Evolutionary conservation across 35 echinoderm and acorn worm genomes (phyloP).

Genomic region (Ophiothrix spiculata): DNA sequence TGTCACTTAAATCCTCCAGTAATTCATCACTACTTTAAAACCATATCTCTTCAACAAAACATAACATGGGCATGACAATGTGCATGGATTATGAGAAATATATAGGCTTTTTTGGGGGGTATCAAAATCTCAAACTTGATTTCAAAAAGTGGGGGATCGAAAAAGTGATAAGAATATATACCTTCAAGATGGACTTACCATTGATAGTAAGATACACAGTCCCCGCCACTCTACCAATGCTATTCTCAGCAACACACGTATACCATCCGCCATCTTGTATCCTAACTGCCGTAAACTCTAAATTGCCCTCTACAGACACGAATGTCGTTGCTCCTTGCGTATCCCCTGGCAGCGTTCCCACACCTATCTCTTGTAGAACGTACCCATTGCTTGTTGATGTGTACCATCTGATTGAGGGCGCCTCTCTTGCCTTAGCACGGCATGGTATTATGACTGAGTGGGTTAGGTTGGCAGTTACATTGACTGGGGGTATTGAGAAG

Average conservation of each 20-base stretch:
- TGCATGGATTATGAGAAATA: too few relatives aligned
- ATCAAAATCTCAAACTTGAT: too few relatives aligned
- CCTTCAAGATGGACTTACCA: too few relatives aligned
- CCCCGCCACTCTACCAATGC: conserved; percentile 19
- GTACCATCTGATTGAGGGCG: conserved; percentile 72
- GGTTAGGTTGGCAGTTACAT: conserved; percentile 70
- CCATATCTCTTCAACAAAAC: too few relatives aligned
- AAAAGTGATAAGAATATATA: too few relatives aligned
- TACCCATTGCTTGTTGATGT: conserved; percentile 33
- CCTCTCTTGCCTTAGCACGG: conserved; percentile 55
- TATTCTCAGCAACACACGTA: conserved; percentile 70
- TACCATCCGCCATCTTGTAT: conserved; percentile 72
- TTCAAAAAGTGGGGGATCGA: too few relatives aligned
- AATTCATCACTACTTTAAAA: too few relatives aligned
- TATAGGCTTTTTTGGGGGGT: too few relatives aligned
- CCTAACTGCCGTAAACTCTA: conserved; percentile 40
- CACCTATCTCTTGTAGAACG: conserved; percentile 38
- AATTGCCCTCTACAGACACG: conserved; percentile 47
- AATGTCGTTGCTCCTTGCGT: conserved; percentile 30
- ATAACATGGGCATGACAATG: too few relatives aligned
- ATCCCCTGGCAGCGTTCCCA: conserved; percentile 19
- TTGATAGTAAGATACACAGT: conserved; percentile 55
- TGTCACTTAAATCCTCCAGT: too few relatives aligned
- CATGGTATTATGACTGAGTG: conserved; percentile 58
- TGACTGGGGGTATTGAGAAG: conserved; percentile 41